Evolutionary conservation across 1,140 invertebrate species (phyloP), one percentile per base, ranked within the genome.

Genomic region (Eurosta solidaginis): DNA sequence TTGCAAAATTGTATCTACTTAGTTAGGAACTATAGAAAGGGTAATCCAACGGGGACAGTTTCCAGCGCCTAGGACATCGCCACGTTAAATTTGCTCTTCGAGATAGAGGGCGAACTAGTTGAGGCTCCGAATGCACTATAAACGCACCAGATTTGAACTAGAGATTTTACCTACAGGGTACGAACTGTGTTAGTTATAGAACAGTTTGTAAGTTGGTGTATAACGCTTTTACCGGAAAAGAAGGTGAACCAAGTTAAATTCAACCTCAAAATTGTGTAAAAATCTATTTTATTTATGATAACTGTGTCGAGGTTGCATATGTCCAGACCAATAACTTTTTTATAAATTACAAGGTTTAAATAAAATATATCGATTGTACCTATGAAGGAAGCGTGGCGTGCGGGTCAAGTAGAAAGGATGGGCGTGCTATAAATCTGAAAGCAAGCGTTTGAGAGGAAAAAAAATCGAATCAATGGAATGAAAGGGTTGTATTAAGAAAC

Each of bases 291-390:
- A 79, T 79, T 79, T 79, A 79, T 79, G 52, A 76, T 54, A 52
- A 76, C 63, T 79, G 75, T 44, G 74, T 68, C 33, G 33, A 68
- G 33, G 33, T 59, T 79, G 74, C 78, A 79, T 79, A 77, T 79
- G 78, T 79, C 78, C 78, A 76, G 78, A 79, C 74, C 78, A 79
- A 79, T 79, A 76, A 79, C n/a, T 79, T 79, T 74, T 76, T 79
- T 79, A 76, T 79, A 79, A 79, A 79, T 79, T 79, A 79, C 59
- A 76, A 77, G 78, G 74, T 68, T 73, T 79, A 68, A 75, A 27
- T n/a, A n/a, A 52, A 44, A 54, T 74, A 54, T 49, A 52, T 74
- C 45, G 73, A 74, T 36, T 68, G 59, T 33, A 14, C 9, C 33
- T n/a, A 27, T 20, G n/a, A 12, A 4, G 5, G 36, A n/a, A 17